phyloP scores from a whole-genome alignment of 2,797 vertebrate species.

The Myiotriccus ornatus region DNA sequence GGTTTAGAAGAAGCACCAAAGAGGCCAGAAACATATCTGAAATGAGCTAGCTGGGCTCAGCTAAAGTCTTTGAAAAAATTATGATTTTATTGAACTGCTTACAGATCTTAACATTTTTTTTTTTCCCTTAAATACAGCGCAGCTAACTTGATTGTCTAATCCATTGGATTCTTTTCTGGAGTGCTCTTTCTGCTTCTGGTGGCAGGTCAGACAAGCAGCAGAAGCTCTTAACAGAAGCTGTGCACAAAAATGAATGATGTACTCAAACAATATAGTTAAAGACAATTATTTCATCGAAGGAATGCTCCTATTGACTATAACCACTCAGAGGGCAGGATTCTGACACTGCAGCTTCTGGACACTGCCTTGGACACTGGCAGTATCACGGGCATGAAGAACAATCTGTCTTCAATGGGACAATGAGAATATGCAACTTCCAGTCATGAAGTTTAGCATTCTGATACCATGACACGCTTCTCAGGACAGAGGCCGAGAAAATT shows the following conservation, averaged over 20 bases:
- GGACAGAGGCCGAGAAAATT: neutral
- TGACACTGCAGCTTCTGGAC: neutral
- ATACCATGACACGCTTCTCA: neutral
- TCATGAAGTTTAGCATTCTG: neutral
- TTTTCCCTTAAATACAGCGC: neutral
- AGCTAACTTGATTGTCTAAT: neutral
- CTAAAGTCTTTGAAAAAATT: neutral
- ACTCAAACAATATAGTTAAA: neutral
- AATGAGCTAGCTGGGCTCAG: neutral
- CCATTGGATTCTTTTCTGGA: neutral
- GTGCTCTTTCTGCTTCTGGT: neutral
- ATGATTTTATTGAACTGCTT: neutral
- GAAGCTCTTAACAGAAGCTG: neutral
- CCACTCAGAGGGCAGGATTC: neutral
- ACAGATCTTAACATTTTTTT: neutral
- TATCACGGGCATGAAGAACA: neutral
- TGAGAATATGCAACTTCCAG: neutral
- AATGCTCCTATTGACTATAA: neutral
- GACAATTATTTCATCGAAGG: neutral
- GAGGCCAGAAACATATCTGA: neutral
- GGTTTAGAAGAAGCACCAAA: slow-evolving; percentile 18
- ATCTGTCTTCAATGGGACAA: neutral
- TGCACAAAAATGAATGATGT: neutral
- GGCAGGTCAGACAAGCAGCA: neutral
- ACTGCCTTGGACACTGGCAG: neutral